Conservation (phyloP, 2,797 vertebrate species). For the Dromococcyx pavoninus region DNA sequence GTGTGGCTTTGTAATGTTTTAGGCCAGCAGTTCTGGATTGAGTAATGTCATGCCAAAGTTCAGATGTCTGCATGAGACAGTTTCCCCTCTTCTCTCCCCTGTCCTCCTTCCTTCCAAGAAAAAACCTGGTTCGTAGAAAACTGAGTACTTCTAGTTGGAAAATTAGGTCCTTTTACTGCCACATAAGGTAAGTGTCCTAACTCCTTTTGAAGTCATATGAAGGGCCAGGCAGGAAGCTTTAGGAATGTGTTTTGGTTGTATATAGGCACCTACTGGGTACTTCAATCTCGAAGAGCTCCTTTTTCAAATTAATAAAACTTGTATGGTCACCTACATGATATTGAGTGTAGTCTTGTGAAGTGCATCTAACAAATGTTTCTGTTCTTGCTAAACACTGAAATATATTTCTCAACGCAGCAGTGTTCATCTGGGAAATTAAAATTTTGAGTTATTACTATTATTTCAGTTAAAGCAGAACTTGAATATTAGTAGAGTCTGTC, state of each 20-base stretch:
- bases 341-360: background rate
- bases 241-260: background rate
- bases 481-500: background rate
- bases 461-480: background rate
- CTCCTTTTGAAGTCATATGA: background rate
- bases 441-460: background rate
- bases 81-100: background rate
- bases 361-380: background rate
- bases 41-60: background rate
- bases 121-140: background rate
- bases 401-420: background rate
- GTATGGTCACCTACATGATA: background rate
- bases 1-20: background rate
- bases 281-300: background rate
- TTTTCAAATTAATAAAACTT: background rate
- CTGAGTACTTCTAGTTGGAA: background rate
- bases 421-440: background rate
- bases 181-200: background rate
- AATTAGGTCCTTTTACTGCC: background rate
- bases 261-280: background rate
- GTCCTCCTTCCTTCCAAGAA: background rate
- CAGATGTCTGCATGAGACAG: accelerated
- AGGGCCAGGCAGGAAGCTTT: slow-evolving; percentile 1
- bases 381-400: background rate
- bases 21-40: background rate